Conservation (phyloP, 1,140 invertebrate species). For the Centruroides sculpturatus region DNA sequence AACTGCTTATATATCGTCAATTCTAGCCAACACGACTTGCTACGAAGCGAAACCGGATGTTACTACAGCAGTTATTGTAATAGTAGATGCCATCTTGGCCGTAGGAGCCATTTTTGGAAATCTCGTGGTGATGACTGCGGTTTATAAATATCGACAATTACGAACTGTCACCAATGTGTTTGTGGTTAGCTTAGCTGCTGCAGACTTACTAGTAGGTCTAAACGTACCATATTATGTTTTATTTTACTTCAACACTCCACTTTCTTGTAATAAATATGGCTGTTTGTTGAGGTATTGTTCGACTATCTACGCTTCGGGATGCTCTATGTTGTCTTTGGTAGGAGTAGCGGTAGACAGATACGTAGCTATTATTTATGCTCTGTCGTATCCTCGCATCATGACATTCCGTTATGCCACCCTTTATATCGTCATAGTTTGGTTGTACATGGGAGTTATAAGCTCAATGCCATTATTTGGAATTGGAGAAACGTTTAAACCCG, state of each 20-base stretch:
- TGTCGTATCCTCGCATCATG: constrained; percentile 28
- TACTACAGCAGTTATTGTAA: constrained; percentile 2
- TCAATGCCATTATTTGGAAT: constrained; percentile 15
- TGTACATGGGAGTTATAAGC: constrained; percentile 16
- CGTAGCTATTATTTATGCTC: constrained; percentile 76
- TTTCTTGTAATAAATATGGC: constrained; percentile 12
- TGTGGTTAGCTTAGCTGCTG: constrained; percentile 55
- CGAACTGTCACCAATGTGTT: constrained; percentile 62
- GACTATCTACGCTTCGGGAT: constrained; percentile 15
- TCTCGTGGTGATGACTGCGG: constrained; percentile 44
- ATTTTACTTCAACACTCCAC: constrained; percentile 18
- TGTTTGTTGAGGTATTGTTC: constrained; percentile 19
- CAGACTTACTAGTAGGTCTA: constrained; percentile 58
- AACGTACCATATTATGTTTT: constrained; percentile 57
- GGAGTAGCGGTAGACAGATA: constrained; percentile 46
- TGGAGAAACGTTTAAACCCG: constrained; percentile 5
- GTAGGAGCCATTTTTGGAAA: constrained; percentile 16
- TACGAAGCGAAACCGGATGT: constrained; percentile 1
- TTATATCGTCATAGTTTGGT: constrained; percentile 12
- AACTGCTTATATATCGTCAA: background rate
- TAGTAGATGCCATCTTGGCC: constrained; percentile 14
- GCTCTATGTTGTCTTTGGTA: constrained; percentile 17
- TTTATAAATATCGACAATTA: constrained; percentile 47
- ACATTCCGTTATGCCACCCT: background rate
- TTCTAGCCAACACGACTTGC: background rate